Conservation (phyloP, 2,888 invertebrate species). For the Adelognathus sp. region DNA sequence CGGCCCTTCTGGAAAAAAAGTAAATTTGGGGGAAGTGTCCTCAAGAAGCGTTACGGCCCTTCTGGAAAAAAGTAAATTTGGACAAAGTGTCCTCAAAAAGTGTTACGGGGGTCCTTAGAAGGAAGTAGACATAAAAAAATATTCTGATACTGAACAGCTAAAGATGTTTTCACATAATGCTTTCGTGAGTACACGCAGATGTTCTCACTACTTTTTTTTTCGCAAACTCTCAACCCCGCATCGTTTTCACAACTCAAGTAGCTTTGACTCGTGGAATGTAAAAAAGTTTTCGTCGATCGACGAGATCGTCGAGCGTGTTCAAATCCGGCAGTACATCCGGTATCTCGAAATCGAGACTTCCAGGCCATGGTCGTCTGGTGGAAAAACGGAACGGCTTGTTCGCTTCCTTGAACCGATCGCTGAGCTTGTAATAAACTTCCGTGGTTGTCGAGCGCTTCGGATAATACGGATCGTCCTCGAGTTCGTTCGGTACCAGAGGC, state of each 20-base stretch:
- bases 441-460: conserved; percentile 70
- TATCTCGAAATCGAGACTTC: conserved; percentile 66
- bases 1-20: too few species aligned
- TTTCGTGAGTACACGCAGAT: too few species aligned
- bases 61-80: too few species aligned
- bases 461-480: conserved; percentile 76
- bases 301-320: conserved; percentile 73
- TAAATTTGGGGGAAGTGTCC: too few species aligned
- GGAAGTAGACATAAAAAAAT: too few species aligned
- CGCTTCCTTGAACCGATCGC: conserved; percentile 42
- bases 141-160: too few species aligned
- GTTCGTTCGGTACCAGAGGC: conserved; percentile 67
- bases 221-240: too few species aligned
- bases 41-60: too few species aligned
- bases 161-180: too few species aligned
- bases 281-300: conserved; percentile 74
- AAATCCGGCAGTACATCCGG: conserved; percentile 74
- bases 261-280: conserved; percentile 71
- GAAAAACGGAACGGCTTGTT: conserved; percentile 54
- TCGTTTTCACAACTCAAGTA: conserved; percentile 36
- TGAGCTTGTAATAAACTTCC: conserved; percentile 72
- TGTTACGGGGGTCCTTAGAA: too few species aligned
- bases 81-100: too few species aligned
- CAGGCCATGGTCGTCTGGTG: conserved; percentile 50
- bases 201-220: too few species aligned